Base-by-base conservation (phyloP, 1,140 invertebrate genomes). In the Elymnias hypermnestra region DNA sequence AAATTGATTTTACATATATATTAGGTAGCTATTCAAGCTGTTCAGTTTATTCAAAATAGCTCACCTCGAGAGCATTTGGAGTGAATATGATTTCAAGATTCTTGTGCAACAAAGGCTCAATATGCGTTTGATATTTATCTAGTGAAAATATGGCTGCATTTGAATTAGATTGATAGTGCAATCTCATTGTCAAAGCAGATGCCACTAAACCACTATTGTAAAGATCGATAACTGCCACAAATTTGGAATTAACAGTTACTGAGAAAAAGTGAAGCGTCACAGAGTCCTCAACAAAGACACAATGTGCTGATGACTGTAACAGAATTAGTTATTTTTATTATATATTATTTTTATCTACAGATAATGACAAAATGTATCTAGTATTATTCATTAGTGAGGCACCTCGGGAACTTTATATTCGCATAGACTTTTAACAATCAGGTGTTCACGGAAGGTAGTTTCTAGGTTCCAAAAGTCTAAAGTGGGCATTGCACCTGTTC, bases 391-490 rank as follows among this genome's bases (percentile, higher is more conserved):
- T 10, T 21, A 13, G 17, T 31, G 25, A 14, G 7, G 19, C 61
- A 83, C 81, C 72, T 85, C 81, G 19, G 61, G 68, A 12, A 69
- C 55, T 63, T 72, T 69, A 48, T 85, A 85, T 19, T 83, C 75
- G 3, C 45, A 54, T 28, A 85, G 36, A 45, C 66, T 64, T 63
- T 79, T 83, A 3, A 83, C 65, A 45, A 85, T 82, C 1, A 85
- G 52, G 50, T 83, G 82, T 64, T 85, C 78, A 45, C 82, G 70
- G 49, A 85, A 85, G 2, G 82, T 85, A 1, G 64, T 75, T 40
- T 85, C 78, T 26, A 82, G 51, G 47, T 85, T 85, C 82, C 82
- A 85, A 42, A 85, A 70, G 39, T 85, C 82, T 33, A 85, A 51
- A 15, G 66, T 70, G 1, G 82, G 82, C 63, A 85, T 72, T 5